Percentiles rank a stretch among this genome's conserved stretches.
These are phyloP conservation scores for Orchestia grillus DNA, from an alignment of 1,140 invertebrate genomes.

Conservation along the genomic window DNA sequence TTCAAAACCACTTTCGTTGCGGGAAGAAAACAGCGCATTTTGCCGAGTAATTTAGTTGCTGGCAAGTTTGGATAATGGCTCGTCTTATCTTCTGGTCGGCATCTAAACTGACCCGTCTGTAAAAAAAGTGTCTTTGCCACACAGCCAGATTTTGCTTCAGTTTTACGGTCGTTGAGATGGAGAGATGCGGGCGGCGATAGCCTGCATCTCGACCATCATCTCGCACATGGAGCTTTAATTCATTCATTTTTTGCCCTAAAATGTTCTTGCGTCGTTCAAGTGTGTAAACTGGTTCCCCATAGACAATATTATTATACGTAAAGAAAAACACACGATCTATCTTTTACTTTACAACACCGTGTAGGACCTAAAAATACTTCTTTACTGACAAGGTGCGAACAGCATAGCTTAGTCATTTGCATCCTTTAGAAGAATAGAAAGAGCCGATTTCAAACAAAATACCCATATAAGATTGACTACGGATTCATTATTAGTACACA, in stretches of 20 bases:
- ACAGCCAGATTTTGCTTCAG: conserved; percentile 9
- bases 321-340: neutral
- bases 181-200: neutral
- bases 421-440: neutral
- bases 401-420: neutral
- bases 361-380: neutral
- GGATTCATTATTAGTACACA: neutral
- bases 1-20: neutral
- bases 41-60: conserved; percentile 7
- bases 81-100: conserved; percentile 48
- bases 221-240: neutral
- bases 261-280: neutral
- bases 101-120: neutral
- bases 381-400: neutral
- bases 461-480: neutral
- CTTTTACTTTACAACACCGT: neutral
- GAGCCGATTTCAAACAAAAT: neutral
- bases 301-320: conserved; percentile 1
- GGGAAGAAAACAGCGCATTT: conserved; percentile 1
- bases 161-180: neutral
- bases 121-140: conserved; percentile 48
- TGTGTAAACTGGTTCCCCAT: neutral
- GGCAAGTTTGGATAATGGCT: conserved; percentile 44
- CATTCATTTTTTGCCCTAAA: neutral
- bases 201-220: neutral